Evolutionary conservation across 2,888 invertebrate species (phyloP).

Genomic region (Ypsolopha sequella): DNA sequence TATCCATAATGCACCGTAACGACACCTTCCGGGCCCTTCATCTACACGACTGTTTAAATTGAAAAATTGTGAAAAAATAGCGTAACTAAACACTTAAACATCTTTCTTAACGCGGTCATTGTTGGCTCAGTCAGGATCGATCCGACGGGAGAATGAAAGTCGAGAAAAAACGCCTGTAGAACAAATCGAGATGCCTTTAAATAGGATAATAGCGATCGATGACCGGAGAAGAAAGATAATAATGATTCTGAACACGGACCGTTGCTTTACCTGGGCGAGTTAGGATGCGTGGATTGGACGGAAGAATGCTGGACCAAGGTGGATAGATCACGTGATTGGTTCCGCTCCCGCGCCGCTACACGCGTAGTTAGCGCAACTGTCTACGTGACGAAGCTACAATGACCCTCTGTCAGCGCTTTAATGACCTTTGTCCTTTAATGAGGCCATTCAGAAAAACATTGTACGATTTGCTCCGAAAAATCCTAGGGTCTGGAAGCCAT

Average conservation of each 20-base stretch:
- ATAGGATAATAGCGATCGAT: conserved; percentile 69
- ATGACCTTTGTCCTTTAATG: conserved; percentile 61
- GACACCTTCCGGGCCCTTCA: conserved; percentile 66
- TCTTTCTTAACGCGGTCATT: conserved; percentile 66
- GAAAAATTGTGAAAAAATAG: conserved; percentile 66
- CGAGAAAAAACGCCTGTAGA: conserved; percentile 43
- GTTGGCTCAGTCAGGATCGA: conserved; percentile 51
- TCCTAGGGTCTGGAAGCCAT: not conserved
- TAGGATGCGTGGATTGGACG: conserved; percentile 36
- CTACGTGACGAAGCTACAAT: conserved; percentile 54
- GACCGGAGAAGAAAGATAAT: conserved; percentile 66
- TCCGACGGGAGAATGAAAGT: conserved; percentile 50
- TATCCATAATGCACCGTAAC: conserved; percentile 57
- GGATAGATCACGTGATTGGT: conserved; percentile 55
- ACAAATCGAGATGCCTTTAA: conserved; percentile 69
- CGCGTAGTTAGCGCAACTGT: conserved; percentile 64
- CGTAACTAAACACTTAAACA: conserved; percentile 69
- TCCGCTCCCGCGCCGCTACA: conserved; percentile 64
- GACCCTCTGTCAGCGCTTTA: conserved; percentile 43
- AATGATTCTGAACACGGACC: conserved; percentile 49
- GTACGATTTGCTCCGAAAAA: not conserved
- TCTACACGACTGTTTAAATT: conserved; percentile 62
- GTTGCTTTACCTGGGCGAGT: conserved; percentile 40
- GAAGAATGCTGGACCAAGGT: conserved; percentile 37
- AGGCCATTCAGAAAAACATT: conserved; percentile 42